Evolutionary conservation across 2,113 vertebrate species (phyloP).

Genomic region (Nicator chloris): DNA sequence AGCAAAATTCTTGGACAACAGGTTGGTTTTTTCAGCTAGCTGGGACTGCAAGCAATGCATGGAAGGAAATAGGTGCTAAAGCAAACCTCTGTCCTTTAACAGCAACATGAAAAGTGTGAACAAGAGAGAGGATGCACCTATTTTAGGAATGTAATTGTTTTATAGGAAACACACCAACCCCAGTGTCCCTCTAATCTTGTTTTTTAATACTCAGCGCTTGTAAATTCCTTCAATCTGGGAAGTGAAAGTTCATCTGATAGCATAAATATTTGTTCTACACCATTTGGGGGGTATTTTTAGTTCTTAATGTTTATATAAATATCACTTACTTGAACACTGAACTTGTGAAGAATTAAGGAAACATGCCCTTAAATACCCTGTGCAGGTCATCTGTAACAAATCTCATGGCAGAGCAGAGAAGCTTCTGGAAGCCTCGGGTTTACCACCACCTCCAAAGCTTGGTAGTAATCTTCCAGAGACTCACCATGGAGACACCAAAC

Average conservation of each 20-base stretch:
- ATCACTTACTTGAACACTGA: not conserved
- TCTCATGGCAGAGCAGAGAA: not conserved
- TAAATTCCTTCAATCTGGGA: not conserved
- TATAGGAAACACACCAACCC: not conserved
- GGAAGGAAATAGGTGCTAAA: slow-evolving; percentile 12
- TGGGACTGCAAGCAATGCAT: not conserved
- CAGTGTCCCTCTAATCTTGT: not conserved
- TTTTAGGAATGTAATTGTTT: not conserved
- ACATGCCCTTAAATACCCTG: not conserved
- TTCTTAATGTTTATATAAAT: not conserved
- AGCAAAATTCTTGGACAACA: not conserved
- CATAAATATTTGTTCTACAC: not conserved
- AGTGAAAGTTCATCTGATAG: not conserved
- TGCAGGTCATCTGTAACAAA: not conserved
- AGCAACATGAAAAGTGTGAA: not conserved
- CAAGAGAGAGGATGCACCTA: not conserved
- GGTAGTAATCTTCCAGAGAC: not conserved
- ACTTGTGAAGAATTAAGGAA: not conserved
- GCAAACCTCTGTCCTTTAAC: not conserved
- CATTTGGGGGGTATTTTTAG: not conserved
- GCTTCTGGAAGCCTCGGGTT: not conserved
- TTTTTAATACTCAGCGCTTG: not conserved
- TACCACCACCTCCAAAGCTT: not conserved
- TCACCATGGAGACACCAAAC: accelerated
- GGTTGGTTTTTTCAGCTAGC: not conserved